These are phyloP conservation scores for Sinella curviseta DNA, from an alignment of 1,140 invertebrate species.

Conservation along the genomic window DNA sequence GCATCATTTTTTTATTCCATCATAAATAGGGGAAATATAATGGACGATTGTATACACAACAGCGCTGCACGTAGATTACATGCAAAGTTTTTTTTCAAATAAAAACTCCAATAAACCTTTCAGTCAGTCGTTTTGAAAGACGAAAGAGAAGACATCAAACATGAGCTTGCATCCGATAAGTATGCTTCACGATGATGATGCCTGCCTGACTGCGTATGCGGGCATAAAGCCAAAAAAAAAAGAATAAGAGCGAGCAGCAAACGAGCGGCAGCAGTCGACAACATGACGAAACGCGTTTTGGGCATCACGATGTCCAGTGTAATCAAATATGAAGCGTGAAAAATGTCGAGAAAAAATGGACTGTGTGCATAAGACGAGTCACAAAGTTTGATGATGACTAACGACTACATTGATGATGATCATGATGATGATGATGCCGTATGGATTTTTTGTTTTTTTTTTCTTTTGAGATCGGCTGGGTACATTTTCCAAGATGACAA, in stretches of 20 bases:
- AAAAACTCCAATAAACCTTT: not conserved
- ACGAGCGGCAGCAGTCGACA: not conserved
- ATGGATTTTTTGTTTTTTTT: conserved; percentile 2
- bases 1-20: too few relatives aligned
- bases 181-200: not conserved
- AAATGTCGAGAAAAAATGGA: conserved; percentile 35
- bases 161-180: too few relatives aligned
- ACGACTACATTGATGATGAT: not conserved
- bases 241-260: conserved; percentile 1
- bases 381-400: not conserved
- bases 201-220: not conserved
- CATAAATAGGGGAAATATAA: too few relatives aligned
- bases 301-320: conserved; percentile 19
- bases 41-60: not conserved
- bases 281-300: conserved; percentile 20
- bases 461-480: not conserved
- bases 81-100: too few relatives aligned
- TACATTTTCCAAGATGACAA: too few relatives aligned
- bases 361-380: not conserved
- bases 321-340: conserved; percentile 40
- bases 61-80: too few relatives aligned
- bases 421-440: conserved; percentile 4
- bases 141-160: not conserved
- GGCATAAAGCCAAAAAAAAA: conserved; percentile 6
- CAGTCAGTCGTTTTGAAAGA: not conserved